phyloP scores from a whole-genome alignment of 2,797 vertebrate species.

The Okamejei kenojei region DNA sequence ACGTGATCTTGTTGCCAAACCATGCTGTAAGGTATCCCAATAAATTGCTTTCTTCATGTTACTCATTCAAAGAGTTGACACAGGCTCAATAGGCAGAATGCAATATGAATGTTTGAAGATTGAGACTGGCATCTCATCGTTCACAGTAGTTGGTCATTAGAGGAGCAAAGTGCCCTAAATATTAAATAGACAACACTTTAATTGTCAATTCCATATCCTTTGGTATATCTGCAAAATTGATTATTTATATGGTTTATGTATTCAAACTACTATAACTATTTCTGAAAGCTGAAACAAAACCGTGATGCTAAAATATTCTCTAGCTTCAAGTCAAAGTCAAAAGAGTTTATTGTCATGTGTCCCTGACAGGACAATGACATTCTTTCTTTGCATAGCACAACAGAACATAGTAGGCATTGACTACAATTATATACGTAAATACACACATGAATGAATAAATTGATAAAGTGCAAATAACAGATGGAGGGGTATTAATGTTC shows the following conservation, averaged over 20 bases:
- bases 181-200: background rate
- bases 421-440: too few relatives aligned
- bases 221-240: background rate
- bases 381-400: too few relatives aligned
- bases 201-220: background rate
- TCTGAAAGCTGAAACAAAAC: background rate
- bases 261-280: background rate
- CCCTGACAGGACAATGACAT: too few relatives aligned
- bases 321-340: too few relatives aligned
- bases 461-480: too few relatives aligned
- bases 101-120: background rate
- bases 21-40: too few relatives aligned
- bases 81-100: background rate
- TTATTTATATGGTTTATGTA: background rate
- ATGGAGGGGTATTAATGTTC: too few relatives aligned
- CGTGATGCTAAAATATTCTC: background rate
- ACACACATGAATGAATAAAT: too few relatives aligned
- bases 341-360: too few relatives aligned
- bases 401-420: too few relatives aligned
- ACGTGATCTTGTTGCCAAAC: too few relatives aligned
- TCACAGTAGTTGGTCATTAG: background rate
- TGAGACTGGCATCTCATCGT: background rate
- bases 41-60: too few relatives aligned
- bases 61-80: background rate
- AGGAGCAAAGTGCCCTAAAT: background rate